Evolutionary conservation across 2,888 invertebrate species (phyloP), one percentile per base, ranked within the genome.

Genomic region (Itoplectis maculator): DNA sequence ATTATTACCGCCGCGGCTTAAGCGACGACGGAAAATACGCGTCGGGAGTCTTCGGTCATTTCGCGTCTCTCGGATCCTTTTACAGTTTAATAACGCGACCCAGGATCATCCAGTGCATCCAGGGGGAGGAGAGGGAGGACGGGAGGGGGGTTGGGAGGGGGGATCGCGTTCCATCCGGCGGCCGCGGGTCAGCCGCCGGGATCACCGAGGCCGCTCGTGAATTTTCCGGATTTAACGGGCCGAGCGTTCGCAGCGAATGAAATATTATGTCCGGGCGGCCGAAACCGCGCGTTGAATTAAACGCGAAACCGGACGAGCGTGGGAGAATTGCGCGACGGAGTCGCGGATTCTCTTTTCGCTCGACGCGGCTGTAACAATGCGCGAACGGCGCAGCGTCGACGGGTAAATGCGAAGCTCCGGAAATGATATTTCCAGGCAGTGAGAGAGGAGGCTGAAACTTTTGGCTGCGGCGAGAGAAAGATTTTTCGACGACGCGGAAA

Each of bases 261-360:
- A 75, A 69, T 23, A 45, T 23, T 40, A 51, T 13, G 45, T 72
- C 47, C 42, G 37, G 42, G 29, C n/a, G 45, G 5, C 29, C 13
- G 63, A 63, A 72, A 70, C n/a, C n/a, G 29, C 3, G 29, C 56
- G 65, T 78, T 72, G 54, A 66, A 72, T 72, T 45, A 45, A 15
- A 78, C 47, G 40, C n/a, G 20, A 20, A 70, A 20, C 15, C 23
- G 40, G 35, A 40, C 9, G 69, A 70, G 51, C 54, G 54, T 70
- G 40, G 18, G 35, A 2, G 37, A 42, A 42, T n/a, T 20, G 37
- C 42, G 56, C 63, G 65, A 72, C 78, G 42, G n/a, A 35, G 40
- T 40, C 23, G 7, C 15, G 23, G 42, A 23, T 23, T 54, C 56
- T 56, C 47, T 40, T n/a, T 56, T 56, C 56, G 4, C 29, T 70